These are phyloP conservation scores for Acleris laterana DNA, from an alignment of 2,888 invertebrate species.

Conservation along the genomic window DNA sequence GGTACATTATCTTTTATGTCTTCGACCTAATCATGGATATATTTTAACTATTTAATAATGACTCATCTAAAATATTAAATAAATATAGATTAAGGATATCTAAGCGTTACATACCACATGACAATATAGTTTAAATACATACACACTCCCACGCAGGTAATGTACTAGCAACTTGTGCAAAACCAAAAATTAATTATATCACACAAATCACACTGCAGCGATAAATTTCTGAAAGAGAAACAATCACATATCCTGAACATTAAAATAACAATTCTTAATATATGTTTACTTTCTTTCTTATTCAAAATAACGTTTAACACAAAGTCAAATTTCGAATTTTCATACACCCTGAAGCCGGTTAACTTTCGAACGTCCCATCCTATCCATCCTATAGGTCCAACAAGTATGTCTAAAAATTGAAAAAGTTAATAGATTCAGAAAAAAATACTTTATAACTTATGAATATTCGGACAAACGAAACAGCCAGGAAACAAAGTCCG, in stretches of 20 bases:
- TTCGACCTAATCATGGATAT: slow-evolving; percentile 2
- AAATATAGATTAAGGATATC: slow-evolving; percentile 3
- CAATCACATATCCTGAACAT: not conserved
- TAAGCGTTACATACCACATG: not conserved
- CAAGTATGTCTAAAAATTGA: too few relatives aligned
- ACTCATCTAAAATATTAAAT: slow-evolving; percentile 6
- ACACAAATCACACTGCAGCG: not conserved
- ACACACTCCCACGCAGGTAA: slow-evolving; percentile 16
- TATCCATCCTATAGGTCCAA: too few relatives aligned
- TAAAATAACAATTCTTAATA: too few relatives aligned
- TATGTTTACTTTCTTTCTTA: too few relatives aligned
- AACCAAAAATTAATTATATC: slow-evolving; percentile 4
- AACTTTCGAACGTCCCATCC: too few relatives aligned
- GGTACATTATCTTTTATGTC: not conserved
- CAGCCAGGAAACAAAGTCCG: too few relatives aligned
- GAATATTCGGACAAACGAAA: too few relatives aligned
- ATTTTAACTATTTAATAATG: slow-evolving; percentile 1
- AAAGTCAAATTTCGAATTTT: too few relatives aligned
- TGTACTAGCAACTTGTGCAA: not conserved
- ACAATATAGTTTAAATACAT: slow-evolving; percentile 14
- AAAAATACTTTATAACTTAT: too few relatives aligned
- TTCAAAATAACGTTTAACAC: too few relatives aligned
- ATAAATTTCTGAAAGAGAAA: not conserved
- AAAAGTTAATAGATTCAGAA: too few relatives aligned
- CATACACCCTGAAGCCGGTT: too few relatives aligned